A percentile compares a stretch with the other conserved stretches of the same genome.
Conservation (phyloP, 2,888 invertebrate species). For the Drosophila recens region DNA sequence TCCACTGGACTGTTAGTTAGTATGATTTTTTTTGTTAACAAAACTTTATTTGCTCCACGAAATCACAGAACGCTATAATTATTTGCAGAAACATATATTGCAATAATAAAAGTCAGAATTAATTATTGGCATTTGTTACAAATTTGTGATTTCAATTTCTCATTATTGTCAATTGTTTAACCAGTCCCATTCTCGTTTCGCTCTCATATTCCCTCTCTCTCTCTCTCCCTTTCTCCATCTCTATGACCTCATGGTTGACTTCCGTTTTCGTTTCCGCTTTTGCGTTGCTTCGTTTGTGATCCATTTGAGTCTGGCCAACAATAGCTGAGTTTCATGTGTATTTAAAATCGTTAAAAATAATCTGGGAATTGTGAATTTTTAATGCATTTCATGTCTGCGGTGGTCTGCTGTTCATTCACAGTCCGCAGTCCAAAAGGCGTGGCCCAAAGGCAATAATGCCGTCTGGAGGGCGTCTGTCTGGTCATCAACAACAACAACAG, state of each 20-base stretch:
- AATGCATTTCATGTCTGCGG: slow-evolving; percentile 76
- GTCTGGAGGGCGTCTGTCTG: slow-evolving; percentile 76
- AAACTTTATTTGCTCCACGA: no score
- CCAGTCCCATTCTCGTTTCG: neutral
- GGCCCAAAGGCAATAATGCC: slow-evolving; percentile 61
- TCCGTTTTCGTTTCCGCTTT: slow-evolving; percentile 38
- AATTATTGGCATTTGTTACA: slow-evolving; percentile 57
- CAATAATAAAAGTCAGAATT: slow-evolving; percentile 32
- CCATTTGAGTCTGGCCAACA: slow-evolving; percentile 58
- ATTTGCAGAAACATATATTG: slow-evolving; percentile 5
- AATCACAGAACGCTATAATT: no score
- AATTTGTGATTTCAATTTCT: slow-evolving; percentile 40
- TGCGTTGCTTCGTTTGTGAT: slow-evolving; percentile 51
- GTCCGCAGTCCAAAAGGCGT: slow-evolving; percentile 46
- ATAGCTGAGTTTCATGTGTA: slow-evolving; percentile 66
- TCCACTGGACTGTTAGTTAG: no score
- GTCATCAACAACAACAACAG: slow-evolving; percentile 36
- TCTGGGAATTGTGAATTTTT: slow-evolving; percentile 79
- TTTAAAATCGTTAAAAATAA: slow-evolving; percentile 81
- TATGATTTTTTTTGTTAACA: no score
- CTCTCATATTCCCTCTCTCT: no score
- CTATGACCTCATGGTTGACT: slow-evolving; percentile 15
- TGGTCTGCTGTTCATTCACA: slow-evolving; percentile 40
- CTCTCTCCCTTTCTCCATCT: neutral
- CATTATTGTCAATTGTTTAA: slow-evolving; percentile 25